phyloP scores from a whole-genome alignment of 2,888 invertebrate species.

The Plemyria rubiginata region DNA sequence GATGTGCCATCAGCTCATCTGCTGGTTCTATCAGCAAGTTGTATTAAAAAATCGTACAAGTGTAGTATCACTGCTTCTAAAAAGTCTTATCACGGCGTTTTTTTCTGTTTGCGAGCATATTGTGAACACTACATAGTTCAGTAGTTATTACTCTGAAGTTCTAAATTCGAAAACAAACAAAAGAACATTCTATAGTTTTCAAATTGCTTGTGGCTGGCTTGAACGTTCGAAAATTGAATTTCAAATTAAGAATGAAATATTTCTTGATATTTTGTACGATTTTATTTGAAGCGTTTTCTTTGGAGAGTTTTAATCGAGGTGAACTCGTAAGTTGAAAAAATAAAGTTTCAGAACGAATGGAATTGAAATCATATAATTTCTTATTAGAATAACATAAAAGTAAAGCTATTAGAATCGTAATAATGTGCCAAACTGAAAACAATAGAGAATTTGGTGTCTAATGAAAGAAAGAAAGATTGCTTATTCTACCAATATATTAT shows the following conservation, averaged over 20 bases:
- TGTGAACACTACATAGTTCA: no score
- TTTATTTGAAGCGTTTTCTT: constrained; percentile 17
- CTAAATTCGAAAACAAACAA: constrained; percentile 18
- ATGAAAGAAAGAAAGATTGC: neutral
- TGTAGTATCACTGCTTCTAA: no score
- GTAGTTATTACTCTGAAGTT: constrained; percentile 7
- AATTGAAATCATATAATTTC: neutral
- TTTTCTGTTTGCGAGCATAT: no score
- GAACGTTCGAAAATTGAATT: constrained; percentile 21
- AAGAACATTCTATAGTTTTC: constrained; percentile 5
- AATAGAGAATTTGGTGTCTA: no score
- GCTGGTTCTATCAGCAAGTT: no score
- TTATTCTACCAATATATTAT: neutral
- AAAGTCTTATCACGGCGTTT: no score
- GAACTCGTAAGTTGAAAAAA: constrained; percentile 13
- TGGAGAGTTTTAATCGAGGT: constrained; percentile 5
- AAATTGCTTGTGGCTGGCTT: constrained; percentile 4
- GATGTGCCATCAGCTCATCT: no score
- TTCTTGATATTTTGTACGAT: constrained; percentile 18
- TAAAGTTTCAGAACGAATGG: neutral
- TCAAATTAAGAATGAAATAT: constrained; percentile 18
- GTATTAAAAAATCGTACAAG: no score
- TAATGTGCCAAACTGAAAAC: neutral
- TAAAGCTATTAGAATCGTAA: neutral
- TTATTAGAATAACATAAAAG: neutral